These are phyloP conservation scores for Parazoanthus atlanticus DNA, from an alignment of 92 coral and sea anemone species.

Conservation along the genomic window DNA sequence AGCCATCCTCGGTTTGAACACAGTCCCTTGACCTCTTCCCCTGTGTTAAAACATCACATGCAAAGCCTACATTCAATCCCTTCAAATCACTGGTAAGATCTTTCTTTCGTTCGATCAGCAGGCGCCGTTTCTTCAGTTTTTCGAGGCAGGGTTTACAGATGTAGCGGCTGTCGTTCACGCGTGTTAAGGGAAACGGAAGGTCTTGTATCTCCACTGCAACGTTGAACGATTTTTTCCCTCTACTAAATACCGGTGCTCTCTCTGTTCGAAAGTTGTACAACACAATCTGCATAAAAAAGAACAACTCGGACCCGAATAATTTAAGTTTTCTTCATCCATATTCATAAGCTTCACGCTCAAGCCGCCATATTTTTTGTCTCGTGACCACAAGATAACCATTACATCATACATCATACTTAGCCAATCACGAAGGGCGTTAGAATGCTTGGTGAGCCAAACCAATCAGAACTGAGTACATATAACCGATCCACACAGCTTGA, in stretches of 20 bases:
- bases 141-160: conserved; percentile 14
- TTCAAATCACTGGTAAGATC: background rate
- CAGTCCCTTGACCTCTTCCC: background rate
- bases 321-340: conserved; percentile 8
- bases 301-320: background rate
- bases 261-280: background rate
- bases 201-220: background rate
- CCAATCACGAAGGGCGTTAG: background rate
- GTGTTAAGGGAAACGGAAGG: conserved; percentile 2
- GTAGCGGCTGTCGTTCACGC: background rate
- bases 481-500: conserved; percentile 11
- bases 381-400: background rate
- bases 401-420: background rate
- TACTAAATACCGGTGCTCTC: background rate
- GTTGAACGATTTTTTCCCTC: conserved; percentile 2
- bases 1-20: conserved; percentile 15
- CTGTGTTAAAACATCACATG: background rate
- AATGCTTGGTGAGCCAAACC: conserved; percentile 5
- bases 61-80: background rate
- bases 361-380: background rate
- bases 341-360: background rate
- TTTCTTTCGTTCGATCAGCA: conserved; percentile 1
- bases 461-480: no score
- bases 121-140: conserved; percentile 1
- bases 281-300: conserved; percentile 18